Conservation (phyloP, 2,797 vertebrate genomes). For the Pachyuromys duprasi region DNA sequence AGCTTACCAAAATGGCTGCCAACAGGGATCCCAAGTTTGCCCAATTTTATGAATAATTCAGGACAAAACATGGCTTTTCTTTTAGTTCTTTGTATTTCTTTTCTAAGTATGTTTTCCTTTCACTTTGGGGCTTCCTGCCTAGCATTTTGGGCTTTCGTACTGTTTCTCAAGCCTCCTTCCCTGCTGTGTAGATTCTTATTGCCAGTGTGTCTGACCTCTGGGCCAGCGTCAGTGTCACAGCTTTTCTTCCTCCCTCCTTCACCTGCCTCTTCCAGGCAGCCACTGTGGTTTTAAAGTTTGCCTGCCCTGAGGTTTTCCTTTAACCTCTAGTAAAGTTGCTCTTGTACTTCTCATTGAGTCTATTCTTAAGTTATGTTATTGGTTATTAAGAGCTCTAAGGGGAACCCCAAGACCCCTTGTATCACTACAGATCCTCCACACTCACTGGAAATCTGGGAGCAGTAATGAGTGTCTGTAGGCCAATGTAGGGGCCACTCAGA, state of each 20-base stretch:
- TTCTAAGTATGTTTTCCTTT: not conserved
- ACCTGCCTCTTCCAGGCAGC: not conserved
- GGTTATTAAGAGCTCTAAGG: not conserved
- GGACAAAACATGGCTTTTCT: not conserved
- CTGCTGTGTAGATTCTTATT: not conserved
- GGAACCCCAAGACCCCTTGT: not conserved
- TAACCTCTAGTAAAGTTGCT: not conserved
- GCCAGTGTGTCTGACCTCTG: not conserved
- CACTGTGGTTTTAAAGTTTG: not conserved
- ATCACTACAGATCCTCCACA: not conserved
- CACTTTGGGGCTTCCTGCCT: not conserved
- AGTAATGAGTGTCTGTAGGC: not conserved
- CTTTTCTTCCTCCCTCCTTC: not conserved
- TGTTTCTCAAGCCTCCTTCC: not conserved
- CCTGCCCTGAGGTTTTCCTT: not conserved
- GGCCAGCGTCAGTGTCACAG: not conserved
- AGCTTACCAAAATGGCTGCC: not conserved
- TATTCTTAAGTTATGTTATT: not conserved
- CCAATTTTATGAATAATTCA: not conserved
- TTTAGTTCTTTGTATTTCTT: not conserved
- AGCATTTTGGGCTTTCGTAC: not conserved
- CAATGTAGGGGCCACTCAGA: not conserved
- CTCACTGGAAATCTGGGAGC: not conserved
- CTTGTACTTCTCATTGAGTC: not conserved
- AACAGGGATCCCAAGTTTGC: not conserved